Evolutionary conservation across 2,797 vertebrate genomes (phyloP), one percentile per base, ranked within the genome.

Genomic region (Xiphophorus birchmanni): DNA sequence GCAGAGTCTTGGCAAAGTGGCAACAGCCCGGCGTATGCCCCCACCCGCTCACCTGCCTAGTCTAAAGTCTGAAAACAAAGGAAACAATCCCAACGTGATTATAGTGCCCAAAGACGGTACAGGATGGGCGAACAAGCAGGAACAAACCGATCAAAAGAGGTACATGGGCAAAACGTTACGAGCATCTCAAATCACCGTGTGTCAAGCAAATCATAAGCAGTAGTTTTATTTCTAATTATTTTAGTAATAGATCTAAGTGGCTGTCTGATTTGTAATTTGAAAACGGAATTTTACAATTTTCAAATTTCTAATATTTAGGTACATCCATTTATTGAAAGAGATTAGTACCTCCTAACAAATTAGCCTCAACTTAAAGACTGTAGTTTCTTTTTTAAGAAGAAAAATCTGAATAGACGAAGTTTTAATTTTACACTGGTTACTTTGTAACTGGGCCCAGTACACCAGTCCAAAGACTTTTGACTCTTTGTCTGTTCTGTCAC

Each of bases 71-170:
- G 99, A 99, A 94, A 99, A 99, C 96, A 99, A 98, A 99, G 98
- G 99, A 97, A 99, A 99, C 98, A 97, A 99, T 94, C 98, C 98
- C 92, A 99, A 98, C 97, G 97, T 99, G 95, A 95, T 98, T 94
- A 99, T 99, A 93, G 98, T 99, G 94, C 99, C 99, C 93, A 99
- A 99, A 96, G 99, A 99, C 99, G 99, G 99, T 91, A 98, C 99
- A 96, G 99, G 99, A 99, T 99, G 99, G 99, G 99, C 97, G 95
- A 99, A 99, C 98, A 99, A 98, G 96, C 98, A 98, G 97, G 99
- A 99, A 91, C 98, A 98, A 94, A 96, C 96, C 96, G 98, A 99
- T 96, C 98, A 98, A 98, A 99, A 99, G 98, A 99, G 96, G 98
- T 99, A 83, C 11, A 21, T 17, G 1, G 83, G 83, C 74, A 73